Conservation (phyloP, 2,888 invertebrate genomes). For the Diplazon laetatorius region DNA sequence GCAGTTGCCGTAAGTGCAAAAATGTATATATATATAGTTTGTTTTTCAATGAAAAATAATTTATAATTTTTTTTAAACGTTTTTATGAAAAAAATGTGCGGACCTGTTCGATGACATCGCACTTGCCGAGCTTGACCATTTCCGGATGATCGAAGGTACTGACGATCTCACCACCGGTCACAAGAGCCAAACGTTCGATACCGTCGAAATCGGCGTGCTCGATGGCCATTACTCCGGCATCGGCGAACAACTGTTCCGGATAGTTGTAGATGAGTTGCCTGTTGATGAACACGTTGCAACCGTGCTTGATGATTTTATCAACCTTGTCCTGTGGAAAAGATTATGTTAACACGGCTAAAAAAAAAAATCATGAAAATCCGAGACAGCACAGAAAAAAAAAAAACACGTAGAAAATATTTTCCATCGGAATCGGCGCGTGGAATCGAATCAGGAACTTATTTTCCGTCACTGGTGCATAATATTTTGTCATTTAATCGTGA, state of each 20-base stretch:
- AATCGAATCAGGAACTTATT: no score
- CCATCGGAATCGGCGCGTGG: no score
- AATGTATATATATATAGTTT: no score
- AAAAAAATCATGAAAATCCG: no score
- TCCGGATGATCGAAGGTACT: conserved; percentile 99
- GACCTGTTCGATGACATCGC: conserved; percentile 97
- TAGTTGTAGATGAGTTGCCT: conserved; percentile 99
- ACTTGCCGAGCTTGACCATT: conserved; percentile 95
- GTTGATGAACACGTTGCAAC: conserved; percentile 99
- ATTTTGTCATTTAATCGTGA: no score
- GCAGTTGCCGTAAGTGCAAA: no score
- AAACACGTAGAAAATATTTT: no score
- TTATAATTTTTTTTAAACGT: background rate
- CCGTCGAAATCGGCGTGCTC: conserved; percentile 99
- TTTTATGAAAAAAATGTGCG: conserved; percentile 45
- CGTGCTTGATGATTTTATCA: conserved; percentile 96
- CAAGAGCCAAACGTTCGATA: conserved; percentile 97
- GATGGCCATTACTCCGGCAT: conserved; percentile 99
- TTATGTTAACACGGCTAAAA: no score
- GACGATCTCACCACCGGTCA: conserved; percentile 98
- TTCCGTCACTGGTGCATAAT: no score
- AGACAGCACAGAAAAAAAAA: no score
- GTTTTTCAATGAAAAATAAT: background rate
- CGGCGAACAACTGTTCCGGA: conserved; percentile 99
- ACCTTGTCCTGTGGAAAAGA: conserved; percentile 90